phyloP scores from a whole-genome alignment of 1,140 invertebrate genomes.

The Drosophila nannoptera region DNA sequence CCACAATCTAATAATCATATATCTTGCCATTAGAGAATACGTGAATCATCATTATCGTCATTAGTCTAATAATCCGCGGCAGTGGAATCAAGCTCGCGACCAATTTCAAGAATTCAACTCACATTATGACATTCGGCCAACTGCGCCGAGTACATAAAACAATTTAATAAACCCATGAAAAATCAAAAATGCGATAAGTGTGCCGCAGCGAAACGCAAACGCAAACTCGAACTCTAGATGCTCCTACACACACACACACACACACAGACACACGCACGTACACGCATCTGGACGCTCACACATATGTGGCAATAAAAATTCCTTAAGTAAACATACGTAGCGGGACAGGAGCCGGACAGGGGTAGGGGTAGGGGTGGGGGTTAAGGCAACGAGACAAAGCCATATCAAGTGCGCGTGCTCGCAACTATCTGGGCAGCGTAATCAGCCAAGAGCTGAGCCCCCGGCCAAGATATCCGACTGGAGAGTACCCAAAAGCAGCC shows the following conservation, averaged over 20 bases:
- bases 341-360: not conserved
- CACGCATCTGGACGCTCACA: constrained; percentile 10
- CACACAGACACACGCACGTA: not conserved
- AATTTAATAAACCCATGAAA: constrained; percentile 75
- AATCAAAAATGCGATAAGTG: constrained; percentile 70
- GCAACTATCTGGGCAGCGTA: constrained; percentile 42
- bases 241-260: constrained; percentile 3
- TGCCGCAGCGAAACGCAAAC: constrained; percentile 12
- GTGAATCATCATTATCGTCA: constrained; percentile 8
- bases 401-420: constrained; percentile 64
- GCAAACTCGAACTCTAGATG: constrained; percentile 3
- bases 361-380: not conserved
- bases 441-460: constrained; percentile 43
- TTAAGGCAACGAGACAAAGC: constrained; percentile 26
- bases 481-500: constrained; percentile 10
- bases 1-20: constrained; percentile 16
- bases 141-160: constrained; percentile 62
- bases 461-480: constrained; percentile 35
- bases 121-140: constrained; percentile 45
- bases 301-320: constrained; percentile 62
- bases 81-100: constrained; percentile 44
- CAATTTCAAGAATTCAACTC: constrained; percentile 55
- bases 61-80: constrained; percentile 33
- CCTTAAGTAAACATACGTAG: constrained; percentile 64
- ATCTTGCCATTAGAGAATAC: constrained; percentile 9